Conservation (phyloP, 1,140 invertebrate species). For the Phymastichus coffea region DNA sequence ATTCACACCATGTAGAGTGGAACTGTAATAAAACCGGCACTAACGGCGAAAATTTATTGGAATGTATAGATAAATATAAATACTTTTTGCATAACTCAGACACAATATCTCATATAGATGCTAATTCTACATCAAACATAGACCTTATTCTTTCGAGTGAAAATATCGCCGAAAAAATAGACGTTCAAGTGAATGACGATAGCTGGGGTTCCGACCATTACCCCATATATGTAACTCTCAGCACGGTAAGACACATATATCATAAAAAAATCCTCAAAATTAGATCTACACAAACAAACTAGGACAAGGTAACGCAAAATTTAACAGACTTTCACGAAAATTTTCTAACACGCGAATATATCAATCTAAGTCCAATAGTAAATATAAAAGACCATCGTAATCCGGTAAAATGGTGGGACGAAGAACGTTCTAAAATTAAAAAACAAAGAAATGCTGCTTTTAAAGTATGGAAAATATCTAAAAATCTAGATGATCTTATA, state of each 20-base stretch:
- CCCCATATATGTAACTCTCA: no score
- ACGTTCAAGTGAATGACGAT: no score
- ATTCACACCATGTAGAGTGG: no score
- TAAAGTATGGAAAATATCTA: background rate
- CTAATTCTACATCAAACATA: background rate
- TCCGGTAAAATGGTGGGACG: constrained; percentile 5
- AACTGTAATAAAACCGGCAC: no score
- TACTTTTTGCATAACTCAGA: background rate
- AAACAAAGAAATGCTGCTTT: constrained; percentile 2
- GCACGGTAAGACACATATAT: background rate
- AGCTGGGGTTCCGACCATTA: no score
- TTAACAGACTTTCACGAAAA: background rate
- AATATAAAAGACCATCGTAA: background rate
- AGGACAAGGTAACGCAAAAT: background rate
- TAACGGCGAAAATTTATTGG: no score
- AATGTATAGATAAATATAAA: background rate
- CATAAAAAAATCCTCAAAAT: background rate
- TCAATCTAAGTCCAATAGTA: background rate
- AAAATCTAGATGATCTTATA: no score
- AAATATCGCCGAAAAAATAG: no score
- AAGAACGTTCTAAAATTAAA: background rate
- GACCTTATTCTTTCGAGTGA: background rate
- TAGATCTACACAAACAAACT: no score
- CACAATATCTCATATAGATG: background rate
- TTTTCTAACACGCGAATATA: background rate